Evolutionary conservation across 1,140 invertebrate genomes (phyloP), one percentile per base, ranked within the genome.

Genomic region (Papilio glaucus): DNA sequence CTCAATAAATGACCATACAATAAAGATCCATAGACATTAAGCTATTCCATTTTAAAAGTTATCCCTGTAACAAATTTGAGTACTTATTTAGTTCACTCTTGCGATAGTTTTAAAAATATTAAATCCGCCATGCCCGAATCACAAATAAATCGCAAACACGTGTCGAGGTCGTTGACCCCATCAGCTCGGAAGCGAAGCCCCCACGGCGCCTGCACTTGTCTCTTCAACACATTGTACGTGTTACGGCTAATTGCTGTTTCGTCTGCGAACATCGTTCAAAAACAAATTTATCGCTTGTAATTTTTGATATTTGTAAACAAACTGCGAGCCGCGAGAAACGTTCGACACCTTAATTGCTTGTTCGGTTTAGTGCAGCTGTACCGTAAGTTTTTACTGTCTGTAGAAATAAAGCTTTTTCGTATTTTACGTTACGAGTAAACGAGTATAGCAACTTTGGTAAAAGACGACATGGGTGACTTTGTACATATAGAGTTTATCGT

Each of bases 121-220:
- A 80, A 79, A 82, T 79, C 73, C 67, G 67, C 60, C 38, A 38
- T 74, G 70, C 45, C 76, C 75, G 69, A 80, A 79, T 83, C 79
- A 79, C 71, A 73, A 78, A 78, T 83, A 83, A 83, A 83, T 75
- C 72, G 72, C 41, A 63, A 78, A 68, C 80, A 79, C 74, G 79
- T 79, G 77, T 72, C 45, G n/a, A 62, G 79, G 79, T 37, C 61
- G 72, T 78, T 77, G 77, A 81, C 80, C 82, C 39, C 65, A 39
- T 65, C 62, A 65, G 62, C 62, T 61, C 29, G 62, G 37, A 65
- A 65, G 29, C 29, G 26, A 62, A 62, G 29, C 62, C 33, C 73
- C 33, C 45, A 65, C 63, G 62, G 71, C 74, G 45, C 63, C 45
- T 42, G 62, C 73, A 77, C 73, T 60, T 78, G 77, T 65, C 62